Evolutionary conservation across 2,113 vertebrate genomes (phyloP).

Genomic region (Corythornis vintsioides): DNA sequence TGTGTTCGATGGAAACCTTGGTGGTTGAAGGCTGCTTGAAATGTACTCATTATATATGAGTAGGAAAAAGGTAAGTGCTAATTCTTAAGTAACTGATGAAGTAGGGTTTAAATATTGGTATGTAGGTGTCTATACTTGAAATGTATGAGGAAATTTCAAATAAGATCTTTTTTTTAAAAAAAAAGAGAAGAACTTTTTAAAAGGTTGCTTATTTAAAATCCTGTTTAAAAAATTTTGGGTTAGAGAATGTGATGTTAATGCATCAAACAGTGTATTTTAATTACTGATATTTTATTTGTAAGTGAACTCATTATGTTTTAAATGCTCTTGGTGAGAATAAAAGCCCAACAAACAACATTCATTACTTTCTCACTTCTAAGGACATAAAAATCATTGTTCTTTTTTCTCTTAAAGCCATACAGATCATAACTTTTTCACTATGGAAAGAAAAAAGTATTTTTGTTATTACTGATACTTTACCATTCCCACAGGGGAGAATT

Average conservation of each 20-base stretch:
- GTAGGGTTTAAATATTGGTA: not conserved
- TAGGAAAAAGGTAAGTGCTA: constrained; percentile 72
- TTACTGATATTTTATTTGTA: not conserved
- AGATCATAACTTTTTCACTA: not conserved
- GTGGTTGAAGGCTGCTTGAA: constrained; percentile 44
- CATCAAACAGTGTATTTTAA: not conserved
- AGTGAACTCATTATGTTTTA: not conserved
- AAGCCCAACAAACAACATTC: not conserved
- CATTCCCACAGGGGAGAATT: not conserved
- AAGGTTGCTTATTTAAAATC: not conserved
- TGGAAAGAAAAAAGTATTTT: not conserved
- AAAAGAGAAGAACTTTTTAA: not conserved
- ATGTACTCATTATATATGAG: not conserved
- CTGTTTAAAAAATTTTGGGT: not conserved
- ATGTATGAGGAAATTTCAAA: not conserved
- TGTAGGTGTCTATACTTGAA: not conserved
- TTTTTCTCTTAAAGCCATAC: not conserved
- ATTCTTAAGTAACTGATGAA: not conserved
- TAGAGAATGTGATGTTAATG: not conserved
- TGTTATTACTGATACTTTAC: not conserved
- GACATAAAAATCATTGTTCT: not conserved
- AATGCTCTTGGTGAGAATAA: not conserved
- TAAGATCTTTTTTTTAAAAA: too few relatives aligned
- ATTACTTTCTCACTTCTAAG: not conserved
- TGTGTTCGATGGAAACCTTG: constrained; percentile 55